These are phyloP conservation scores for Avahi laniger DNA, from an alignment of 2,797 vertebrate genomes.

Conservation along the genomic window DNA sequence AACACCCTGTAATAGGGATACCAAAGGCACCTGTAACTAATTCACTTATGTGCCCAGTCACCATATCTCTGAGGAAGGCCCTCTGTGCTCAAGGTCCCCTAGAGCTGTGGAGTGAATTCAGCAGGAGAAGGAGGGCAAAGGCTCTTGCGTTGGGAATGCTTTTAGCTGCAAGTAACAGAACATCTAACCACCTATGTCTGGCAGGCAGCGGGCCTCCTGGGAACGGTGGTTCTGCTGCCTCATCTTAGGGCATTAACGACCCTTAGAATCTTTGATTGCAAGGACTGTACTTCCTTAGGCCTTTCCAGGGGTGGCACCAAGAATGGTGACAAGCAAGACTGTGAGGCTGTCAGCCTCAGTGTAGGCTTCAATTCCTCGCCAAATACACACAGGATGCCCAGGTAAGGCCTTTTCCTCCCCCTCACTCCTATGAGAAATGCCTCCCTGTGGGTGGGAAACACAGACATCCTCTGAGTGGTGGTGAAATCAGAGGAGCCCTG, in stretches of 20 bases:
- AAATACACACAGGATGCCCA: not conserved
- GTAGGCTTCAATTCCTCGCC: not conserved
- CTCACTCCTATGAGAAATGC: not conserved
- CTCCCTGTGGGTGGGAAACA: not conserved
- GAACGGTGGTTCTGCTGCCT: not conserved
- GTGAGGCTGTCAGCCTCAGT: not conserved
- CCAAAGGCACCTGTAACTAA: not conserved
- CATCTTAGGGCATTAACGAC: not conserved
- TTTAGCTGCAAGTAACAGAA: conserved; percentile 7
- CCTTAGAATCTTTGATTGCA: not conserved
- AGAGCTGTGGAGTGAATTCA: not conserved
- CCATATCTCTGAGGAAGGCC: not conserved
- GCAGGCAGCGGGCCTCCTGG: not conserved
- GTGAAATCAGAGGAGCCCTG: not conserved
- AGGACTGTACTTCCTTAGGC: not conserved
- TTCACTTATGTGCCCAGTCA: not conserved
- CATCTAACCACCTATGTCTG: not conserved
- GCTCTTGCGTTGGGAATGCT: not conserved
- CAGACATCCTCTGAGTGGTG: not conserved
- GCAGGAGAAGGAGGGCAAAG: not conserved
- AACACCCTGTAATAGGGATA: not conserved
- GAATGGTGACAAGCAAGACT: not conserved
- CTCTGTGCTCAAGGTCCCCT: not conserved
- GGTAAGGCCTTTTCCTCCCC: not conserved
- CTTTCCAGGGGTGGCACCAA: not conserved